Evolutionary conservation across 2,113 vertebrate species (phyloP).

Genomic region (Clarias batrachus): DNA sequence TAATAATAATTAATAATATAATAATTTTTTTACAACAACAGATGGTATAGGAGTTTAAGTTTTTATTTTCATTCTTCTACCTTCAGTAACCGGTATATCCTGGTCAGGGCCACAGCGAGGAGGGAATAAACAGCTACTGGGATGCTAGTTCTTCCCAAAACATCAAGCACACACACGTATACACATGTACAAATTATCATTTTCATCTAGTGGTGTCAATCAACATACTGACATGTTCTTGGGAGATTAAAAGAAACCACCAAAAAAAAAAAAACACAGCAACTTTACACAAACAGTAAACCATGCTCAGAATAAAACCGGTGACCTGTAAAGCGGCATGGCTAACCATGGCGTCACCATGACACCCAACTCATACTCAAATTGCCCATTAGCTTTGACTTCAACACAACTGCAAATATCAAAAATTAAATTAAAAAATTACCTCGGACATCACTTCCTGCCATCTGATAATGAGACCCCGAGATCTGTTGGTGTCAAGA

Average conservation of each 20-base stretch:
- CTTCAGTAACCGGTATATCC: not conserved
- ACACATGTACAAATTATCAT: not conserved
- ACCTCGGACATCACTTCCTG: conserved; percentile 5
- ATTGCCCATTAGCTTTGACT: not conserved
- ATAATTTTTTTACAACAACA: too few relatives aligned
- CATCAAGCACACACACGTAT: too few relatives aligned
- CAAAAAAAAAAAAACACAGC: not conserved
- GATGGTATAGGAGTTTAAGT: not conserved
- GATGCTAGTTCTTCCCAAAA: not conserved
- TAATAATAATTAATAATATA: too few relatives aligned
- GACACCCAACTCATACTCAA: not conserved
- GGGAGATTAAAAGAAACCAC: not conserved
- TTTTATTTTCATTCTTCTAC: not conserved
- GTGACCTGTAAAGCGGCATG: not conserved
- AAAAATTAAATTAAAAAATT: not conserved
- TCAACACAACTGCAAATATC: not conserved
- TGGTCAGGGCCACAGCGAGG: not conserved
- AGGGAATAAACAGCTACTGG: not conserved
- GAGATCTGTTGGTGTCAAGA: not conserved
- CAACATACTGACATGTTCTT: not conserved
- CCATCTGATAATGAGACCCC: not conserved
- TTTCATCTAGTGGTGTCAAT: not conserved
- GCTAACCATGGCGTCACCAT: not conserved
- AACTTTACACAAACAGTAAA: not conserved
- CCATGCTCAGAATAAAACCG: not conserved